These are phyloP conservation scores for Quadroppia sp. DNA, from an alignment of 2,888 invertebrate species.

Conservation along the genomic window DNA sequence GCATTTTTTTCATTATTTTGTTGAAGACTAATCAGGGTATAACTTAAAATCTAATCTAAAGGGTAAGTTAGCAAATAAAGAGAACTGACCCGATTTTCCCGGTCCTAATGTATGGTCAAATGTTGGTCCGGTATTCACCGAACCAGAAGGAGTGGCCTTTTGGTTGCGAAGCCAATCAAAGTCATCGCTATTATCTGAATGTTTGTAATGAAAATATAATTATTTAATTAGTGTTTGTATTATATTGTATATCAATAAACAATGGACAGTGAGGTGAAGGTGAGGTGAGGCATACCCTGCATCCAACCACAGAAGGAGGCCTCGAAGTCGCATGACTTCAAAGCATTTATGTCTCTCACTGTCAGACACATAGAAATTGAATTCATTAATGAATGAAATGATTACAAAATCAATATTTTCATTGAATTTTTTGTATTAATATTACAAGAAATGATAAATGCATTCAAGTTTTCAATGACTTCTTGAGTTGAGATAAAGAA, in stretches of 20 bases:
- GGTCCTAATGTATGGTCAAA: background rate
- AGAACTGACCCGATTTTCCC: background rate
- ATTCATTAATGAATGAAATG: slow-evolving; percentile 14
- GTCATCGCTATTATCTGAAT: background rate
- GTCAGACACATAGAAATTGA: background rate
- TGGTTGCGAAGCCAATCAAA: slow-evolving; percentile 7
- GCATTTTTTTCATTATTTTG: no score
- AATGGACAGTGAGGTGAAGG: no score
- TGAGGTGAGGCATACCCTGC: background rate
- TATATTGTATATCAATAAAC: no score
- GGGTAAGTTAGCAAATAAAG: no score
- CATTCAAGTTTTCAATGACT: slow-evolving; percentile 11
- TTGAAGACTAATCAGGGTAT: no score
- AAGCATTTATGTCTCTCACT: background rate
- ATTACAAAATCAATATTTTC: slow-evolving; percentile 7
- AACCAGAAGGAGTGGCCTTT: slow-evolving; percentile 2
- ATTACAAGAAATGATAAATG: background rate
- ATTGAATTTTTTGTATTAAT: background rate
- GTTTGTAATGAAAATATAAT: no score
- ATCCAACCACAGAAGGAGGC: slow-evolving; percentile 1
- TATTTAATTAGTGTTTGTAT: no score
- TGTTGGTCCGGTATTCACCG: background rate
- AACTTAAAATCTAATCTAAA: no score
- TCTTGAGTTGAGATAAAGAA: background rate
- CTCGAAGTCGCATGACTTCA: slow-evolving; percentile 1